A percentile compares a stretch with the other conserved stretches of the same genome.
phyloP scores from a whole-genome alignment of 1,140 invertebrate genomes.

The Sweltsa coloradensis region DNA sequence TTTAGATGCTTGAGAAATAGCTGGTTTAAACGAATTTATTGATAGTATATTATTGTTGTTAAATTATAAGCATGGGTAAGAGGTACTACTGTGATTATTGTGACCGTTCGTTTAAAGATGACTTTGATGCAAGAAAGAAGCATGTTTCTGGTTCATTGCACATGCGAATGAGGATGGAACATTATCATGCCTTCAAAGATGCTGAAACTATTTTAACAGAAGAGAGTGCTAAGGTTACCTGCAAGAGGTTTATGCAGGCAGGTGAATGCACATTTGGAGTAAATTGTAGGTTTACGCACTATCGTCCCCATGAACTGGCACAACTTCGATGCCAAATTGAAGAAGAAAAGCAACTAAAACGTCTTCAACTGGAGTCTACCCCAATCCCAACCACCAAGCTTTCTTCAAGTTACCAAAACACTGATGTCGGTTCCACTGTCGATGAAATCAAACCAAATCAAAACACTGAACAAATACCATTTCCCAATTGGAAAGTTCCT shows the following conservation, averaged over 20 bases:
- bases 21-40: no score
- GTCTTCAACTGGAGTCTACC: no score
- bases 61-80: slow-evolving; percentile 5
- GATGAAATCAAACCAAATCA: no score
- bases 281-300: slow-evolving; percentile 50
- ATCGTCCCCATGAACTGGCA: slow-evolving; percentile 39
- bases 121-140: slow-evolving; percentile 43
- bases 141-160: slow-evolving; percentile 49
- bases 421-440: no score
- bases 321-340: no score
- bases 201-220: slow-evolving; percentile 41
- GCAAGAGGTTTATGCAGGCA: slow-evolving; percentile 35
- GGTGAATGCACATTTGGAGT: slow-evolving; percentile 46
- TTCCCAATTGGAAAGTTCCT: no score
- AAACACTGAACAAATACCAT: no score
- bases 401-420: no score
- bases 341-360: no score
- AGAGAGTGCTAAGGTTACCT: slow-evolving; percentile 43
- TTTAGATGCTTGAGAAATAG: no score
- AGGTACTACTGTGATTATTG: slow-evolving; percentile 56
- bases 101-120: slow-evolving; percentile 49
- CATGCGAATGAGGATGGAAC: slow-evolving; percentile 40
- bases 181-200: slow-evolving; percentile 49
- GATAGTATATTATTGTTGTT: neutral
- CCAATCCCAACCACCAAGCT: no score